Evolutionary conservation across 2,113 vertebrate species (phyloP).

Genomic region (Andinoacara biseriatus): DNA sequence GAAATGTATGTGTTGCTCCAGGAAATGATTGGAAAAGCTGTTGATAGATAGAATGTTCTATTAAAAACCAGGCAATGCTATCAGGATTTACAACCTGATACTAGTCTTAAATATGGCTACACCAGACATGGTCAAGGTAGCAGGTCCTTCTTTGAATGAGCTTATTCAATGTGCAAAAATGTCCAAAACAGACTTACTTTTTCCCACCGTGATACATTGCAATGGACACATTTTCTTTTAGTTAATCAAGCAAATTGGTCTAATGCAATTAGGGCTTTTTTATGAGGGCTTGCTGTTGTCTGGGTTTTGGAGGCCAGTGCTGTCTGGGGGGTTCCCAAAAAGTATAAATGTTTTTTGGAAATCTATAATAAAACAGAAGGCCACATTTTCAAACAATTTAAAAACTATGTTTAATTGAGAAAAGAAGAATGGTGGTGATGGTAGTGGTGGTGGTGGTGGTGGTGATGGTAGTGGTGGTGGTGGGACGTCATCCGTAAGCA

Average conservation of each 20-base stretch:
- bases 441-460: too few species aligned
- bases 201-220: not conserved
- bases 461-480: too few species aligned
- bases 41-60: conserved; percentile 60
- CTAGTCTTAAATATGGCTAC: conserved; percentile 18
- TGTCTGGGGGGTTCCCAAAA: rapidly evolving
- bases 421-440: too few species aligned
- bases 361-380: not conserved
- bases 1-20: conserved; percentile 63
- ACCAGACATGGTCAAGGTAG: not conserved
- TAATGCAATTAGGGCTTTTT: not conserved
- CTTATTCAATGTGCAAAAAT: conserved; percentile 13
- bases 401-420: not conserved
- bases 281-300: not conserved
- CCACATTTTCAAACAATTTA: not conserved
- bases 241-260: rapidly evolving
- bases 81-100: conserved; percentile 43
- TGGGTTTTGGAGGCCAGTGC: not conserved
- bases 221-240: not conserved
- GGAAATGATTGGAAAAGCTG: conserved; percentile 67
- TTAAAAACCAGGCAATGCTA: conserved; percentile 51
- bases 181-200: conserved; percentile 17
- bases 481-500: too few species aligned
- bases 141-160: conserved; percentile 20
- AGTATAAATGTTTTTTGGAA: rapidly evolving